Conservation (phyloP, 1,140 invertebrate genomes). For the Drosophila pseudoobscura region DNA sequence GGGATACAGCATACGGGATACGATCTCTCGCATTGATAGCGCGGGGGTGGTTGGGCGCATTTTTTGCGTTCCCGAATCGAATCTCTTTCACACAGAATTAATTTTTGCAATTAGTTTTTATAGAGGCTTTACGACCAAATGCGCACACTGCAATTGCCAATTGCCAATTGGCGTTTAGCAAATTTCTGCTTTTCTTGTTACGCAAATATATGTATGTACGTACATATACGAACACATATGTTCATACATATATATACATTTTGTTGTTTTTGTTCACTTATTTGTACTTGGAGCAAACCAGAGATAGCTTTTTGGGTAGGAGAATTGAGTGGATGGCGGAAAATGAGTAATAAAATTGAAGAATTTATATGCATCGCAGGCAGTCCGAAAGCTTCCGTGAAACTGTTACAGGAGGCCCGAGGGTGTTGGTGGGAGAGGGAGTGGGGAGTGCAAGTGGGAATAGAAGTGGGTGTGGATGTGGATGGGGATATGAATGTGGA, state of each 20-base stretch:
- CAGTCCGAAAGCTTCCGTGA: not conserved
- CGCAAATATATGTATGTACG: constrained; percentile 10
- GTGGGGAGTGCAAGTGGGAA: not conserved
- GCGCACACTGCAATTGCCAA: constrained; percentile 31
- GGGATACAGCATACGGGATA: not conserved
- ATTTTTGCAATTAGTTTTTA: constrained; percentile 32
- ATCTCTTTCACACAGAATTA: constrained; percentile 39
- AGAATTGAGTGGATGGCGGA: too few species aligned
- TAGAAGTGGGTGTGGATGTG: not conserved
- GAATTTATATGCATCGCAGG: constrained; percentile 27
- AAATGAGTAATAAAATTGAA: constrained; percentile 45
- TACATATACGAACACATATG: too few species aligned
- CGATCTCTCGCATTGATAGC: not conserved
- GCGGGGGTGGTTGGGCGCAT: not conserved
- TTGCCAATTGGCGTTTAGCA: not conserved
- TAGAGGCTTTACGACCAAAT: constrained; percentile 24
- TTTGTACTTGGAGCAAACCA: constrained; percentile 6
- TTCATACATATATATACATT: too few species aligned
- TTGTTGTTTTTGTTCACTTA: constrained; percentile 2
- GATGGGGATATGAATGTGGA: constrained; percentile 6
- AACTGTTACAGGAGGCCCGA: too few species aligned
- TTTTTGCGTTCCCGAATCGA: constrained; percentile 28
- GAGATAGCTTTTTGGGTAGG: not conserved
- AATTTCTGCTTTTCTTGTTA: constrained; percentile 37
- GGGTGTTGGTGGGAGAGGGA: too few species aligned